Conservation (phyloP, 2,797 vertebrate species). For the Sebastes ruberrimus region DNA sequence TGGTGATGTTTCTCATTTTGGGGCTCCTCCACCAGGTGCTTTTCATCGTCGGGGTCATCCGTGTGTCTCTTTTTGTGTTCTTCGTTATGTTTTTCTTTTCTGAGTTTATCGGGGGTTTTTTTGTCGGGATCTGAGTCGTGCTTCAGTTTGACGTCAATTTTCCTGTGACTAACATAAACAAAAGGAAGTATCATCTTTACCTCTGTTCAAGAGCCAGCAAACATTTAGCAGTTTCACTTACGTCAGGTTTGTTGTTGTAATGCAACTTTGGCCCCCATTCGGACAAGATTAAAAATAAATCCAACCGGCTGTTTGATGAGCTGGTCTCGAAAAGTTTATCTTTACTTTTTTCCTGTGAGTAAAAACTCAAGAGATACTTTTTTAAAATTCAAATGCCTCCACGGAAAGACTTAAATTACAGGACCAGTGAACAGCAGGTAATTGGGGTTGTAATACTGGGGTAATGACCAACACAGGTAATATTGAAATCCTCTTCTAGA, state of each 20-base stretch:
- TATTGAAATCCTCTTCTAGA: neutral
- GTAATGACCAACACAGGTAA: neutral
- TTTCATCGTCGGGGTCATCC: conserved; percentile 21
- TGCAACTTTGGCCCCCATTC: neutral
- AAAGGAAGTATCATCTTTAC: conserved; percentile 31
- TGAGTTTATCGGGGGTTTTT: conserved; percentile 58
- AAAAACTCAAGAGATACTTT: neutral
- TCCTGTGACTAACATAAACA: conserved; percentile 76
- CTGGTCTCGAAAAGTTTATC: neutral
- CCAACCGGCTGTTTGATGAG: neutral
- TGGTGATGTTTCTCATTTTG: conserved; percentile 35
- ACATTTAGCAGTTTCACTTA: neutral
- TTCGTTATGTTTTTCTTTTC: conserved; percentile 60
- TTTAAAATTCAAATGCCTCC: neutral
- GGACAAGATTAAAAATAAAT: neutral
- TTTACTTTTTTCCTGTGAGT: neutral
- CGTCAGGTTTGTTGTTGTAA: neutral
- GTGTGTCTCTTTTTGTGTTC: conserved; percentile 40
- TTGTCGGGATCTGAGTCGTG: conserved; percentile 63
- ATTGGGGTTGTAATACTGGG: neutral
- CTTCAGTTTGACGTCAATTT: conserved; percentile 60
- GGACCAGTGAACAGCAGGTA: neutral
- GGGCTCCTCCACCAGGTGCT: conserved; percentile 10
- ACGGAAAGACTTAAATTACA: neutral
- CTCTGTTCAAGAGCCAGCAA: neutral